phyloP scores from a whole-genome alignment of 2,888 invertebrate species.

The Gryllus longicercus region DNA sequence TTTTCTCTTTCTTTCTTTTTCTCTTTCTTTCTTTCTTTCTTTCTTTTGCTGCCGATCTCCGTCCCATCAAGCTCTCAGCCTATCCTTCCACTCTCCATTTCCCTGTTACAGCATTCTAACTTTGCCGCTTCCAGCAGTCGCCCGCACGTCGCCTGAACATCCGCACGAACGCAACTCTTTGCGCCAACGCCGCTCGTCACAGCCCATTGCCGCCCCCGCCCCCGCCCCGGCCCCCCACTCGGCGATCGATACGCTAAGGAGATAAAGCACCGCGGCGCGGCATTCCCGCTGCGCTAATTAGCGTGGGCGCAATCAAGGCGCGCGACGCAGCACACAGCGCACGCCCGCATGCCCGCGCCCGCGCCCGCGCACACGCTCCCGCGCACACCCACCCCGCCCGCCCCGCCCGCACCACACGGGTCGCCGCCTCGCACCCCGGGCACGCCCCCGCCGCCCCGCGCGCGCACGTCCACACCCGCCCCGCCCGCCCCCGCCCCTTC shows the following conservation, averaged over 20 bases:
- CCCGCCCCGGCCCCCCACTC: not conserved
- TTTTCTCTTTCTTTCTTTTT: no score
- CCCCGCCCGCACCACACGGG: not conserved
- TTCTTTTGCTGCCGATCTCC: no score
- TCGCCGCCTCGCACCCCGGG: not conserved
- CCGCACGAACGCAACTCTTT: no score
- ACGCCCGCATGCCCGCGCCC: not conserved
- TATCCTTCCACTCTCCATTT: no score
- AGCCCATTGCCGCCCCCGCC: not conserved
- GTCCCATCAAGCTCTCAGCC: no score
- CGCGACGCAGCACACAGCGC: not conserved
- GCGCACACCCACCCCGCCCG: not conserved
- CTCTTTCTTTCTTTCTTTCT: no score
- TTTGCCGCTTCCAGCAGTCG: no score
- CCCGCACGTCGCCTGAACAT: no score
- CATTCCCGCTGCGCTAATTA: not conserved
- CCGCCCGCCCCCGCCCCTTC: not conserved
- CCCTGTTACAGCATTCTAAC: no score
- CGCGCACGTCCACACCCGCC: not conserved
- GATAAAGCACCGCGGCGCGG: not conserved
- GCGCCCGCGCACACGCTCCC: not conserved
- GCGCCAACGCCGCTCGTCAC: not conserved
- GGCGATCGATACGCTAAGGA: not conserved
- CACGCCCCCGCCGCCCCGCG: not conserved
- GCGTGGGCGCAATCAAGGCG: not conserved